Evolutionary conservation across 2,888 invertebrate genomes (phyloP), one percentile per base, ranked within the genome.

Genomic region (Meteorus colon): DNA sequence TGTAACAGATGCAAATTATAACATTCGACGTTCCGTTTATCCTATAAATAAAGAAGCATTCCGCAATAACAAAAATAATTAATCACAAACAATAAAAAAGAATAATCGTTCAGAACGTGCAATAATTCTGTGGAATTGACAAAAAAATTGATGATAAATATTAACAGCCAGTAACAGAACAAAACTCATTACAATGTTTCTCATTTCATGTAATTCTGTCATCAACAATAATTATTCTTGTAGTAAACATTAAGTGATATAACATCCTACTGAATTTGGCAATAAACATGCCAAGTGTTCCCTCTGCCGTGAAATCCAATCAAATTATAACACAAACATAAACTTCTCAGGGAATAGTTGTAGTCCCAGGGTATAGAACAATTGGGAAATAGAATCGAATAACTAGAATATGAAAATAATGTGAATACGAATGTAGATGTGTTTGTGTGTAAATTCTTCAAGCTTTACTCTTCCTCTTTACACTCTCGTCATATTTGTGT

Each of bases 1-100:
- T 81, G 85, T 55, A 19, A 55, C 19, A 55, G n/a, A 87, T 87
- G 87, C 87, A 86, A 84, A 83, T 85, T 86, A 87, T 83, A 81
- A 55, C 19, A 85, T 84, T 85, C 83, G 84, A 78, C 78, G 79
- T 81, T 83, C 80, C 48, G 48, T 78, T 79, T 81, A 81, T 82
- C 84, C 87, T 87, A 87, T 55, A 8, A 0, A 48, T 2, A n/a
- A 48, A 55, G 8, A 55, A 82, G 86, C 87, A 88, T 87, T 87
- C 86, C 85, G 86, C 84, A 83, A 83, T 78, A 81, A 74, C 81
- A 82, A 71, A 77, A 29, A 69, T 41, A 60, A 31, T 16, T 1
- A 31, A 29, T 29, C n/a, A 62, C 51, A 48, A 67, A 29, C 24
- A 60, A 60, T 24, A 60, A 27, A 60, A 27, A n/a, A 48, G 1